Conservation (phyloP, 2,113 vertebrate species). For the Barbus barbus region DNA sequence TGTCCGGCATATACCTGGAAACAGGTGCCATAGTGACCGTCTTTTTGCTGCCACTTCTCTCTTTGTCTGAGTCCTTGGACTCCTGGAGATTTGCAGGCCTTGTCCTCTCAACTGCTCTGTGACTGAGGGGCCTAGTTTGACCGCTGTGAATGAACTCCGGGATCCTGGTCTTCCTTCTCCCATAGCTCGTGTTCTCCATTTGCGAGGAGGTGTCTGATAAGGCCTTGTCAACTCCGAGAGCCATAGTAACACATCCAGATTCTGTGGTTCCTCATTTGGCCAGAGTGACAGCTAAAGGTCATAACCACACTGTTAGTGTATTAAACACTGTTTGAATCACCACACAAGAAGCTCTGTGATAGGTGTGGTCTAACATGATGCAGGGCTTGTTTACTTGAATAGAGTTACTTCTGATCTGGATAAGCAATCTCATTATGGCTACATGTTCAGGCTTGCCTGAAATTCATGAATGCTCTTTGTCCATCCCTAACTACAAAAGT, state of each 20-base stretch:
- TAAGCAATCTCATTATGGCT: conserved; percentile 61
- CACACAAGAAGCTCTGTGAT: neutral
- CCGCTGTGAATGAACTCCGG: conserved; percentile 3
- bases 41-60: conserved; percentile 38
- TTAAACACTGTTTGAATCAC: neutral
- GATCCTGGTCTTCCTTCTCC: conserved; percentile 50
- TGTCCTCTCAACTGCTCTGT: neutral
- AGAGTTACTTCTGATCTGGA: conserved; percentile 45
- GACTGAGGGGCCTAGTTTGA: neutral
- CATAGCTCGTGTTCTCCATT: conserved; percentile 48
- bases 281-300: conserved; percentile 31
- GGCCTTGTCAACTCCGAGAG: conserved; percentile 66
- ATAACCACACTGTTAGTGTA: conserved; percentile 23
- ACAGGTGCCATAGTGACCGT: conserved; percentile 63
- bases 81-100: neutral
- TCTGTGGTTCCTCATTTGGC: conserved; percentile 45
- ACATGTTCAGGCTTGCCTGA: conserved; percentile 63
- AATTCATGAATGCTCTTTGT: conserved; percentile 5
- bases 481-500: neutral
- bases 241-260: conserved; percentile 57
- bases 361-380: neutral
- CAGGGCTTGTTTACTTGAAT: conserved; percentile 27
- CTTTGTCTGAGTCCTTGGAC: conserved; percentile 21
- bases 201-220: conserved; percentile 52
- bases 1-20: conserved; percentile 60